These are phyloP conservation scores for Drosophila robusta DNA, from an alignment of 2,888 invertebrate species.

Conservation along the genomic window DNA sequence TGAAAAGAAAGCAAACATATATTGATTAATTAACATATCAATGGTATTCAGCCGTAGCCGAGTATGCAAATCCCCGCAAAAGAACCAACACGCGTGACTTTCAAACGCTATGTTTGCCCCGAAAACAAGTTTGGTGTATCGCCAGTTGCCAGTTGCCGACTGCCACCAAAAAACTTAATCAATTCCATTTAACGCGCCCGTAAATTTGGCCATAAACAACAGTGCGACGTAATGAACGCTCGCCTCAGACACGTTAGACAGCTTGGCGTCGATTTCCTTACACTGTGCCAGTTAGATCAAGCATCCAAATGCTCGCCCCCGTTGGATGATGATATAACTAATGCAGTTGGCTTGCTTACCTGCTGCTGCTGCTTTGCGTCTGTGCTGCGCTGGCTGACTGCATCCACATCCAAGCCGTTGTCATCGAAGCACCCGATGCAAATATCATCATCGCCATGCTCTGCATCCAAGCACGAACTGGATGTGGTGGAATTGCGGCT, in stretches of 20 bases:
- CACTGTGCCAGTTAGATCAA: conserved; percentile 25
- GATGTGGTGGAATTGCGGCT: conserved; percentile 74
- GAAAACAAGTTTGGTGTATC: conserved; percentile 47
- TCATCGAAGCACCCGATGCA: conserved; percentile 54
- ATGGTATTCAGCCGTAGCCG: conserved; percentile 8
- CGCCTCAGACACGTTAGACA: conserved; percentile 55
- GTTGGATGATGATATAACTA: conserved; percentile 19
- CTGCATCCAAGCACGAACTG: conserved; percentile 58
- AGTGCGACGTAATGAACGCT: neutral
- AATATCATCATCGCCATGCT: conserved; percentile 49
- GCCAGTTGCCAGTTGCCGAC: conserved; percentile 19
- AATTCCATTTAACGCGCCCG: conserved; percentile 42
- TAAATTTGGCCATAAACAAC: conserved; percentile 39
- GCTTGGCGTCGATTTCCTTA: conserved; percentile 61
- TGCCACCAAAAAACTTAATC: conserved; percentile 28
- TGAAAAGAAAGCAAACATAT: conserved; percentile 27
- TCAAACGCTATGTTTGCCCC: neutral
- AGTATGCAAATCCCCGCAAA: conserved; percentile 23
- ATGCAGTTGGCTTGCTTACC: conserved; percentile 29
- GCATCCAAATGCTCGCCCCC: conserved; percentile 7
- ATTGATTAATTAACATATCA: conserved; percentile 45
- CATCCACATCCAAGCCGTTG: conserved; percentile 34
- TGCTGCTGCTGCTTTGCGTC: conserved; percentile 47
- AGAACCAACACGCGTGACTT: conserved; percentile 31
- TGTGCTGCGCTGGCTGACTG: conserved; percentile 7